Evolutionary conservation across 2,113 vertebrate species (phyloP).

Genomic region (Noctilio leporinus): DNA sequence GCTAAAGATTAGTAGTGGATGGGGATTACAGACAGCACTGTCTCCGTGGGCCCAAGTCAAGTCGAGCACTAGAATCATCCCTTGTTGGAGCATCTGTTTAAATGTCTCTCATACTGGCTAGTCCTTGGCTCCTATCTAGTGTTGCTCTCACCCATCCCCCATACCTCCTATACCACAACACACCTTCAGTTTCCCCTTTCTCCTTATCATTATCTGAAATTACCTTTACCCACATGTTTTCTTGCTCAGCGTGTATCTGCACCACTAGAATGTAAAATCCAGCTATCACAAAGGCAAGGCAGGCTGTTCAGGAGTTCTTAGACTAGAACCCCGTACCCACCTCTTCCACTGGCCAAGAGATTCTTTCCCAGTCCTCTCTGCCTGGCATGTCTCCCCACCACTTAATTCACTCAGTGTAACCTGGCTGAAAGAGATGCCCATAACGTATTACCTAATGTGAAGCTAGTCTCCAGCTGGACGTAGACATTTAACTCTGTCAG

Average conservation of each 20-base stretch:
- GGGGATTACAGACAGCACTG: neutral
- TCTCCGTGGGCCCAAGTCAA: fast-evolving
- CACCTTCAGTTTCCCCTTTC: neutral
- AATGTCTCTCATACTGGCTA: neutral
- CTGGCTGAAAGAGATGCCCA: neutral
- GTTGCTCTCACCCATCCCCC: fast-evolving
- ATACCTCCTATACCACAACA: neutral
- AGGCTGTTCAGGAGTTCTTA: neutral
- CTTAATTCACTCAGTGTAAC: neutral
- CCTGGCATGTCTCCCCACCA: neutral
- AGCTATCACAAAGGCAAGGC: neutral
- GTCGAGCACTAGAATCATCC: fast-evolving
- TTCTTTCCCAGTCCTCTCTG: neutral
- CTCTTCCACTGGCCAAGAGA: neutral
- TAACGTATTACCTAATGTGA: neutral
- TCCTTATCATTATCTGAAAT: neutral
- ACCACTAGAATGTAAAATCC: neutral
- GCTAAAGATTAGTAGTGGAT: neutral
- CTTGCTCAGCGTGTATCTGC: neutral
- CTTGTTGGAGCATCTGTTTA: neutral
- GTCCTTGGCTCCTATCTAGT: neutral
- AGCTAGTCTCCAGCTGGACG: neutral
- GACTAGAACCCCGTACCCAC: neutral
- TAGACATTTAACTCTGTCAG: neutral
- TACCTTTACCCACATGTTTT: neutral